phyloP scores from a whole-genome alignment of 1,140 invertebrate genomes.

The Drosophila sucinea region DNA sequence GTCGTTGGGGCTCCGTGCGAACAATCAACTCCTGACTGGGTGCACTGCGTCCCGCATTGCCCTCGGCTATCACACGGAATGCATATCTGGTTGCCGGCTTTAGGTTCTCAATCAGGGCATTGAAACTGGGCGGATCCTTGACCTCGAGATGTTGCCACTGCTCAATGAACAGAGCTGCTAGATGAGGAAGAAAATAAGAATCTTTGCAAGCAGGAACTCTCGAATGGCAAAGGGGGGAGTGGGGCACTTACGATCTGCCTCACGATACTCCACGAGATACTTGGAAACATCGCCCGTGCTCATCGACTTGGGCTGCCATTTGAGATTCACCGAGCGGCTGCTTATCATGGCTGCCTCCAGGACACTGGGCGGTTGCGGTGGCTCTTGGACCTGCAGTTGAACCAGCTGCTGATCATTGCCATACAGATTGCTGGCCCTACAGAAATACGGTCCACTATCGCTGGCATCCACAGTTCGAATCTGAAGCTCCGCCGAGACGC shows the following conservation, averaged over 20 bases:
- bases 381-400: constrained; percentile 92
- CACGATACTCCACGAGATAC: constrained; percentile 90
- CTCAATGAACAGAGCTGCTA: constrained; percentile 78
- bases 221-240: not conserved
- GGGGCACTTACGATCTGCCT: constrained; percentile 84
- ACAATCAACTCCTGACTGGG: constrained; percentile 88
- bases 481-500: constrained; percentile 88
- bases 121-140: constrained; percentile 86
- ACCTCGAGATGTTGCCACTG: constrained; percentile 88
- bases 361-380: constrained; percentile 88
- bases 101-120: constrained; percentile 87
- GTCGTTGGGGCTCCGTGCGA: constrained; percentile 90
- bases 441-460: constrained; percentile 93
- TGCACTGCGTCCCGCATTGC: constrained; percentile 88
- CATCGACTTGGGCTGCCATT: constrained; percentile 89
- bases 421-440: constrained; percentile 91
- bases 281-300: constrained; percentile 89
- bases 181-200: not conserved
- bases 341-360: constrained; percentile 88
- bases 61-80: constrained; percentile 90
- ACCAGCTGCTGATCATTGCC: constrained; percentile 92
- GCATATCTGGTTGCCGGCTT: constrained; percentile 91
- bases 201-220: not conserved
- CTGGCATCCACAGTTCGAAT: constrained; percentile 88
- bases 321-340: constrained; percentile 89